phyloP scores from a whole-genome alignment of 2,888 invertebrate species.

The Helicoverpa assulta region DNA sequence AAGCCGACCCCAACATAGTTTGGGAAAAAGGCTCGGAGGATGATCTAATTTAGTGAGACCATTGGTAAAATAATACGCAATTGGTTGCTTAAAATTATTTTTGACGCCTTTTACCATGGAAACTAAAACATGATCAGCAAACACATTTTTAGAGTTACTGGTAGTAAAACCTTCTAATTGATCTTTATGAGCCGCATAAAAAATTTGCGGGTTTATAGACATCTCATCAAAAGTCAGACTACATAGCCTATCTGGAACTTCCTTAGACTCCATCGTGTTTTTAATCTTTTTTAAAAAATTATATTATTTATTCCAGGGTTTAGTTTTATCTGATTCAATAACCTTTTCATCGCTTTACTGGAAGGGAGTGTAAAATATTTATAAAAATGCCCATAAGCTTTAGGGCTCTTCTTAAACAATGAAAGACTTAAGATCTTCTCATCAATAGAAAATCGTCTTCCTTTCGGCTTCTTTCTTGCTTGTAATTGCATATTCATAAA shows the following conservation, averaged over 20 bases:
- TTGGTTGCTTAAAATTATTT: background rate
- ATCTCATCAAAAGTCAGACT: background rate
- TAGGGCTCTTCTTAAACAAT: no score
- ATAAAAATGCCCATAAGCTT: no score
- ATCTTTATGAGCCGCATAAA: no score
- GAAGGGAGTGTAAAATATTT: background rate
- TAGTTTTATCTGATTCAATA: background rate
- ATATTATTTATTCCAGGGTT: background rate
- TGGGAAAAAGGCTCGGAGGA: no score
- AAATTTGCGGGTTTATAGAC: background rate
- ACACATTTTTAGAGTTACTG: background rate
- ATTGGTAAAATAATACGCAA: background rate
- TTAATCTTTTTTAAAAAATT: background rate
- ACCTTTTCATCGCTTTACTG: slow-evolving; percentile 2
- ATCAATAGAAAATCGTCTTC: no score
- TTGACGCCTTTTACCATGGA: background rate
- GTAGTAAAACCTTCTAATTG: no score
- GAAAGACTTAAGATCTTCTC: no score
- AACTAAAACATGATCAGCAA: background rate
- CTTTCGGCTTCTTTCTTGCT: no score
- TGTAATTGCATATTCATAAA: no score
- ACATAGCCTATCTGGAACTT: background rate
- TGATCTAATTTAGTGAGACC: background rate
- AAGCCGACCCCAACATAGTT: no score
- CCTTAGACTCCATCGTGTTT: background rate